Percentiles rank a stretch among this genome's conserved stretches.
Conservation (phyloP, 2,113 vertebrate genomes). For the Erythrolamprus reginae region DNA sequence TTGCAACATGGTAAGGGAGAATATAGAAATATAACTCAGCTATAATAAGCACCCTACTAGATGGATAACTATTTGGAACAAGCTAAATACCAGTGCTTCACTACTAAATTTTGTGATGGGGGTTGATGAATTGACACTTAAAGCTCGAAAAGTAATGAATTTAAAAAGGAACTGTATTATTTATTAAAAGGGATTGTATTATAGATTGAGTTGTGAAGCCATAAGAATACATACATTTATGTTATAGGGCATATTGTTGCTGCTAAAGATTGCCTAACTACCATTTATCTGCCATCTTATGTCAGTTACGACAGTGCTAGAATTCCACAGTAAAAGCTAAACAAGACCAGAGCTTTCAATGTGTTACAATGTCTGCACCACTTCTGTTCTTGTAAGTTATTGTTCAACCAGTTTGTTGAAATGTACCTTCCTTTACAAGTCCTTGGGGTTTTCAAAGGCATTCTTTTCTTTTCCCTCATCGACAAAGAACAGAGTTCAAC, state of each 20-base stretch:
- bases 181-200: no score
- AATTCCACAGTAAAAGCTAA: background rate
- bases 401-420: background rate
- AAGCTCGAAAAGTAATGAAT: no score
- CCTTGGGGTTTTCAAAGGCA: background rate
- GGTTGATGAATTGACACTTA: no score
- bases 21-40: background rate
- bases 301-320: background rate
- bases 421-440: background rate
- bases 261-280: background rate
- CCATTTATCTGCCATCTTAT: background rate
- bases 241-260: background rate
- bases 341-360: background rate
- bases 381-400: background rate
- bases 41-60: background rate
- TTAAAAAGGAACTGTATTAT: no score
- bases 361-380: background rate
- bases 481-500: background rate
- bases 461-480: background rate
- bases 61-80: background rate
- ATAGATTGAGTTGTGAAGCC: background rate
- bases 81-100: no score
- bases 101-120: no score
- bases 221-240: background rate
- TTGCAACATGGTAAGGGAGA: background rate